A percentile compares a stretch with the other conserved stretches of the same genome.
These are phyloP conservation scores for Narcine bancroftii DNA, from an alignment of 2,113 vertebrate genomes.

Conservation along the genomic window DNA sequence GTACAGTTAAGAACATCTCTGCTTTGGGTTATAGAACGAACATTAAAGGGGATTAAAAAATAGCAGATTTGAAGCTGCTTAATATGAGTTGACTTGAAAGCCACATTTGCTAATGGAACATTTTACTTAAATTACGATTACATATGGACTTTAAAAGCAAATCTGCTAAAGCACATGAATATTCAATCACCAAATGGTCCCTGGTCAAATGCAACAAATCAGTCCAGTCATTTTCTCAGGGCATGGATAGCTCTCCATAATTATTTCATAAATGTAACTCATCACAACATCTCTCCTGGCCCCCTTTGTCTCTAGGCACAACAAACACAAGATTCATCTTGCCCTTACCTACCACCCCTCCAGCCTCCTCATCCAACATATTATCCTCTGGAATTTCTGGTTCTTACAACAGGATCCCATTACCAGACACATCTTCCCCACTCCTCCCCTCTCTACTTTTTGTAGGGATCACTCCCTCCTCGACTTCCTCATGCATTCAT, in stretches of 20 bases:
- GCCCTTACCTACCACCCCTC: too few species aligned
- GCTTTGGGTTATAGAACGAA: neutral
- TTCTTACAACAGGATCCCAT: too few species aligned
- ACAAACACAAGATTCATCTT: too few species aligned
- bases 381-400: too few species aligned
- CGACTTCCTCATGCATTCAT: too few species aligned
- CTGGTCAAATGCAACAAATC: neutral
- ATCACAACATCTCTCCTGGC: too few species aligned
- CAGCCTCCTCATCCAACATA: too few species aligned
- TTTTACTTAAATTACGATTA: neutral
- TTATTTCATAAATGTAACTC: neutral
- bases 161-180: neutral
- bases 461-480: too few species aligned
- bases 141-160: neutral
- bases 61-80: neutral
- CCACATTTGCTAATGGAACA: neutral
- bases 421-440: too few species aligned
- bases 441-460: too few species aligned
- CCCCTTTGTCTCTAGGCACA: too few species aligned
- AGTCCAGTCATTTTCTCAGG: neutral
- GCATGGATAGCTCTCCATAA: too few species aligned
- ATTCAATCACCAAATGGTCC: neutral
- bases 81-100: slow-evolving; percentile 11
- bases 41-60: neutral
- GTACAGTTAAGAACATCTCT: neutral